Evolutionary conservation across 2,797 vertebrate genomes (phyloP).

Genomic region (Ammospiza maritima): DNA sequence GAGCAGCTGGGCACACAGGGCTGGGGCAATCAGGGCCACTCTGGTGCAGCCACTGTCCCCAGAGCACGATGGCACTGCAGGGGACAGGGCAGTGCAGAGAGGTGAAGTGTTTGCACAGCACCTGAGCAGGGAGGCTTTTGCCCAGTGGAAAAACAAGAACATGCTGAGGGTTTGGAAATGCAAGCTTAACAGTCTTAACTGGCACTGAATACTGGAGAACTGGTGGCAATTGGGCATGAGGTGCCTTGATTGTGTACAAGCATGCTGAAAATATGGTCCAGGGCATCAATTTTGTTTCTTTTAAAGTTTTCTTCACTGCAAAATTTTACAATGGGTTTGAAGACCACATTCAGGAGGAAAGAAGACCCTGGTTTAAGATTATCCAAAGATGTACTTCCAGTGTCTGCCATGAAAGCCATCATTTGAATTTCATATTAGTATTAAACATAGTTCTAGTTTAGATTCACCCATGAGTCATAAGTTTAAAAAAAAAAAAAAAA

Average conservation of each 20-base stretch:
- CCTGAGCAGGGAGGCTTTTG: neutral
- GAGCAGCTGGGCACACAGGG: too few relatives aligned
- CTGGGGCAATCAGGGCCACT: too few relatives aligned
- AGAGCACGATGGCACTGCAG: fast-evolving
- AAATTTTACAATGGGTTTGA: neutral
- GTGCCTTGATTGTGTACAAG: neutral
- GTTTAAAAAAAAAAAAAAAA: neutral
- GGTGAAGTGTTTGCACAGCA: neutral
- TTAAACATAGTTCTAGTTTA: conserved; percentile 32
- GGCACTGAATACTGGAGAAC: neutral
- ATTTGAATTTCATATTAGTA: conserved; percentile 30
- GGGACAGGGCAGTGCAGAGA: neutral
- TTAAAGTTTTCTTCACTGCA: neutral
- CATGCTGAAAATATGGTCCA: neutral
- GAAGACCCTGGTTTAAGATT: neutral
- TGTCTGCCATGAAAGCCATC: neutral
- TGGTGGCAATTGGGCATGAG: neutral
- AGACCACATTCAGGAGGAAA: neutral
- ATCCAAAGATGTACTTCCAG: neutral
- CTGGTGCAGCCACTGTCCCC: neutral
- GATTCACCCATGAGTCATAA: conserved; percentile 44
- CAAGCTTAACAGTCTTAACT: neutral
- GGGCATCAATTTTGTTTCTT: neutral
- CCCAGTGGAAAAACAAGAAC: neutral
- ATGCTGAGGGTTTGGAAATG: neutral